A percentile compares a stretch with the other conserved stretches of the same genome.
Conservation (phyloP, 2,113 vertebrate species). For the Cisticola juncidis region DNA sequence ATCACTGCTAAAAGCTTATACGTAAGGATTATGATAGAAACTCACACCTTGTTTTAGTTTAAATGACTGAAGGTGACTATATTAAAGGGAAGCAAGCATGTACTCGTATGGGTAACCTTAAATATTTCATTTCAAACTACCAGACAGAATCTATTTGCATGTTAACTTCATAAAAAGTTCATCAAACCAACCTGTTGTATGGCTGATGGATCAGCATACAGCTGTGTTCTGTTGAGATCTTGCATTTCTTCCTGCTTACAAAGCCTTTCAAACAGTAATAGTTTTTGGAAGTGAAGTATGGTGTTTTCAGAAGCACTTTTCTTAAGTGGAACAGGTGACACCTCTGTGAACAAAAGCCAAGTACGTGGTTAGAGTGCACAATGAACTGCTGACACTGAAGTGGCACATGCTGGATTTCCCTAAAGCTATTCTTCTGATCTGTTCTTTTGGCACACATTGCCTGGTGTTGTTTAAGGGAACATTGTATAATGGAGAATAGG, state of each 20-base stretch:
- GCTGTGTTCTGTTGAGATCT: constrained; percentile 38
- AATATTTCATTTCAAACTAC: not conserved
- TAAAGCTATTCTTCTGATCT: not conserved
- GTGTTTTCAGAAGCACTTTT: constrained; percentile 61
- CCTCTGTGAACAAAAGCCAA: constrained; percentile 49
- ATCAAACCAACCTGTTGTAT: constrained; percentile 66
- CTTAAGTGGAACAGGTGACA: constrained; percentile 57
- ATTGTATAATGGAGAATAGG: not conserved
- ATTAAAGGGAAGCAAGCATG: not conserved
- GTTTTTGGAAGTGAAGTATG: constrained; percentile 57
- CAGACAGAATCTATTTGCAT: not conserved
- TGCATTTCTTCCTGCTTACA: constrained; percentile 63
- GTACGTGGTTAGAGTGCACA: not conserved
- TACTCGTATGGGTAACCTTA: not conserved
- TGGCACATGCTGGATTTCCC: not conserved
- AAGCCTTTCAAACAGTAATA: constrained; percentile 57
- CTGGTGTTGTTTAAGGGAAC: not conserved
- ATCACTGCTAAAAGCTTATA: not conserved
- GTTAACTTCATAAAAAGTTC: constrained; percentile 30
- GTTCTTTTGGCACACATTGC: not conserved
- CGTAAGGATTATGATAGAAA: not conserved
- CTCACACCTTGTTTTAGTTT: not conserved
- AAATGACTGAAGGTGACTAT: not conserved
- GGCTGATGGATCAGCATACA: constrained; percentile 27
- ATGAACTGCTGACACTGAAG: not conserved